Conservation (phyloP, 2,113 vertebrate genomes). For the Willisornis vidua region DNA sequence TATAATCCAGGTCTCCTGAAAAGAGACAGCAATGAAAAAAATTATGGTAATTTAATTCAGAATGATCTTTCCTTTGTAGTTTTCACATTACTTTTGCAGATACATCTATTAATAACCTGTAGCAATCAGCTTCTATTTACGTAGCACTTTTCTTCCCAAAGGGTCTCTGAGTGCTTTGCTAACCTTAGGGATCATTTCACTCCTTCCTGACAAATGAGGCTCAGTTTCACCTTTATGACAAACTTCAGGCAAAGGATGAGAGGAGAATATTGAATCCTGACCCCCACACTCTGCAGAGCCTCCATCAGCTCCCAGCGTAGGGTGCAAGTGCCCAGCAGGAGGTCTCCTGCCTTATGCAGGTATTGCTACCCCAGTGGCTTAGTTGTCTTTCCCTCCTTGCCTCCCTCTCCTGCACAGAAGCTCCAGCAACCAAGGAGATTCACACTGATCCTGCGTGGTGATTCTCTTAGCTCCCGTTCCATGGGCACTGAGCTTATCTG, state of each 20-base stretch:
- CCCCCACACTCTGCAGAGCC: not conserved
- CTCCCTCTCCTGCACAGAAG: not conserved
- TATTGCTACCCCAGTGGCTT: not conserved
- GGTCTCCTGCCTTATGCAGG: not conserved
- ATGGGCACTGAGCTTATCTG: not conserved
- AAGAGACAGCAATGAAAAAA: slow-evolving; percentile 63
- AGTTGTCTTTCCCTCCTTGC: not conserved
- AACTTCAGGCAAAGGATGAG: not conserved
- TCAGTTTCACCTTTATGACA: not conserved
- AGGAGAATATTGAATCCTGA: not conserved
- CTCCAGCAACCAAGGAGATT: not conserved
- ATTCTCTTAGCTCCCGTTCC: not conserved
- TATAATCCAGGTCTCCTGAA: slow-evolving; percentile 46
- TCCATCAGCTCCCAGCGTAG: not conserved
- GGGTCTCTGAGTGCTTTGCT: not conserved
- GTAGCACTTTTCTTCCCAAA: slow-evolving; percentile 18
- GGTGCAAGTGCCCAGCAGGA: not conserved
- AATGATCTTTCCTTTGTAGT: slow-evolving; percentile 51
- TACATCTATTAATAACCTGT: slow-evolving; percentile 48
- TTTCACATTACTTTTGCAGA: slow-evolving; percentile 60
- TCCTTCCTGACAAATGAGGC: slow-evolving; percentile 10
- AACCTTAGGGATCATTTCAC: slow-evolving; percentile 17
- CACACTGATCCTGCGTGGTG: not conserved
- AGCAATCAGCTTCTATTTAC: slow-evolving; percentile 52
- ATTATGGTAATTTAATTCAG: slow-evolving; percentile 71